These are phyloP conservation scores for Austrolebias charrua DNA, from an alignment of 2,797 vertebrate genomes.

Conservation along the genomic window DNA sequence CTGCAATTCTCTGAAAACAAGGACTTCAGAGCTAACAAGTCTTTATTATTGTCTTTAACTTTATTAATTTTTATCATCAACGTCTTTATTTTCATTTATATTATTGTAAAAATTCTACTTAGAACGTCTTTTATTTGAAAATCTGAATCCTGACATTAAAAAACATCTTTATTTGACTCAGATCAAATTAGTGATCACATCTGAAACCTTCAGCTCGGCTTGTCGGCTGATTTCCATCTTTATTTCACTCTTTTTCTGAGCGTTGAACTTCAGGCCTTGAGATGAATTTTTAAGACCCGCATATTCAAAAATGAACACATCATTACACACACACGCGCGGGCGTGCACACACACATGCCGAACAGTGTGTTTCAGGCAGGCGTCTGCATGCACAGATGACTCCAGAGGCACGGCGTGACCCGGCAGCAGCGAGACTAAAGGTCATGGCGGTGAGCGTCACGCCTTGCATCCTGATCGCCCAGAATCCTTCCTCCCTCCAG, in stretches of 20 bases:
- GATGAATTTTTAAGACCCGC: constrained; percentile 50
- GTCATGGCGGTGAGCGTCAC: constrained; percentile 83
- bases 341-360: constrained; percentile 8
- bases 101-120: too few species aligned
- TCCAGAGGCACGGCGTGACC: constrained; percentile 80
- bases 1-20: too few species aligned
- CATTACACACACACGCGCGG: constrained; percentile 5
- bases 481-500: constrained; percentile 59
- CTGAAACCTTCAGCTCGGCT: background rate
- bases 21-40: too few species aligned
- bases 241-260: constrained; percentile 13
- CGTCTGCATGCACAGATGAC: constrained; percentile 56
- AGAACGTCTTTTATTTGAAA: too few species aligned
- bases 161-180: too few species aligned
- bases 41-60: too few species aligned
- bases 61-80: too few species aligned
- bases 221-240: constrained; percentile 4
- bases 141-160: too few species aligned
- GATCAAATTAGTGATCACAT: too few species aligned
- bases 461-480: constrained; percentile 87
- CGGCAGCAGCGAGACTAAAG: constrained; percentile 68
- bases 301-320: constrained; percentile 50
- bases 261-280: constrained; percentile 29
- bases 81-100: too few species aligned
- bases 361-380: constrained; percentile 13